Conservation (phyloP, 2,888 invertebrate genomes). For the Sminthurides aquaticus region DNA sequence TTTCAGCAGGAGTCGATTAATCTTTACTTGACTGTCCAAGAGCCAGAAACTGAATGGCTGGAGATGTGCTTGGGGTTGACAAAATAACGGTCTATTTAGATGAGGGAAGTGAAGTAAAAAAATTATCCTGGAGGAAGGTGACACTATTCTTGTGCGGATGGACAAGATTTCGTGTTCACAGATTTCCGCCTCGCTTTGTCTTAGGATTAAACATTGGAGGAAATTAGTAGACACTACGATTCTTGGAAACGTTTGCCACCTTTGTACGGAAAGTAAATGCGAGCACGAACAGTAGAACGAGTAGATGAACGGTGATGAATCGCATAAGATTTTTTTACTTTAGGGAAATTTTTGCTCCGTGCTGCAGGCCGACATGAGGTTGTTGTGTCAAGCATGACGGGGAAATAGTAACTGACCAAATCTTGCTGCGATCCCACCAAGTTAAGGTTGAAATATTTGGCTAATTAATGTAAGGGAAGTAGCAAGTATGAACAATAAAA, state of each 20-base stretch:
- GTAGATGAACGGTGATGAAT: background rate
- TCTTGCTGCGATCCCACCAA: too few species aligned
- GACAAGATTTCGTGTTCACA: too few species aligned
- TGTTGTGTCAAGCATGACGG: conserved; percentile 7
- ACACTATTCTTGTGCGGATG: background rate
- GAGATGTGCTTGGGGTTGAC: background rate
- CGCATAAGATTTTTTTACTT: background rate
- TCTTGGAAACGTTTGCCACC: background rate
- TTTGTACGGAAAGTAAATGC: background rate
- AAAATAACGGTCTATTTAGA: background rate
- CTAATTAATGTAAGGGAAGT: conserved; percentile 7
- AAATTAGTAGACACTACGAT: background rate
- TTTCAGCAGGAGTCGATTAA: background rate
- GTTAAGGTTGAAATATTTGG: background rate
- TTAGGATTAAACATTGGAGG: too few species aligned
- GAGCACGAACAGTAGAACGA: too few species aligned
- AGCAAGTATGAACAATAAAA: background rate
- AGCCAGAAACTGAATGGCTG: background rate
- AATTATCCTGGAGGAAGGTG: background rate
- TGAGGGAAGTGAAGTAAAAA: background rate
- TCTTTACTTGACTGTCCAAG: background rate
- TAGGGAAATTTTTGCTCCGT: background rate
- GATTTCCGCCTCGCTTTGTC: too few species aligned
- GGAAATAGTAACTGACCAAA: conserved; percentile 1
- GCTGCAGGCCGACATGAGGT: background rate